phyloP scores from a whole-genome alignment of 2,888 invertebrate species.

The Dendrolimus houi region DNA sequence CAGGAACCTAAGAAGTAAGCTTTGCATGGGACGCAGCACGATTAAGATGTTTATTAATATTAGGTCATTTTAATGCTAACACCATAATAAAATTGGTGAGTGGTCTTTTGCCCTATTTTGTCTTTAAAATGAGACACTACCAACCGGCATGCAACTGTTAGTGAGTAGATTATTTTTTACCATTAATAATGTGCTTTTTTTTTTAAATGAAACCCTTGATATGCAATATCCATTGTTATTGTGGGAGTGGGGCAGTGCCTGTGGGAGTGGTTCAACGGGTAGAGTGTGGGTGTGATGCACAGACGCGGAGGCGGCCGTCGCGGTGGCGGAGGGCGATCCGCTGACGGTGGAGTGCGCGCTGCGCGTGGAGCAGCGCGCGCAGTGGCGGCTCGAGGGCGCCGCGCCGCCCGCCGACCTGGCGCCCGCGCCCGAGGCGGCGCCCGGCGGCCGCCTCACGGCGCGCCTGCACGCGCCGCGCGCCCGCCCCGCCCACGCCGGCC shows the following conservation, averaged over 20 bases:
- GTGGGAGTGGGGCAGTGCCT: background rate
- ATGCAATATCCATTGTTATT: background rate
- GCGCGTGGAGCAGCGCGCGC: conserved; percentile 42
- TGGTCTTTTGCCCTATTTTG: too few species aligned
- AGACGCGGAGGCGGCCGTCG: conserved; percentile 27
- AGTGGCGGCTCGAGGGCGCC: conserved; percentile 40
- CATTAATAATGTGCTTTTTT: too few species aligned
- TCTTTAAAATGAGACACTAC: too few species aligned
- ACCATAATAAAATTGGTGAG: too few species aligned
- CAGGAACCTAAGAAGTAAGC: too few species aligned
- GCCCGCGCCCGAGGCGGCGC: conserved; percentile 30
- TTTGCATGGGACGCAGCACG: too few species aligned
- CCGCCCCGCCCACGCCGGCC: conserved; percentile 39
- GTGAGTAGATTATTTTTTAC: too few species aligned
- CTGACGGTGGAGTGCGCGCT: conserved; percentile 53
- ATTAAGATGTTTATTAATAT: too few species aligned
- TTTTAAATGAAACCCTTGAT: too few species aligned
- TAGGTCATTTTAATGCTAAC: too few species aligned
- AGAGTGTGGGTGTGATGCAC: conserved; percentile 20
- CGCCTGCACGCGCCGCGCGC: conserved; percentile 36
- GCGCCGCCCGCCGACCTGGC: conserved; percentile 39
- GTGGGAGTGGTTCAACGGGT: background rate
- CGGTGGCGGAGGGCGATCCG: conserved; percentile 48
- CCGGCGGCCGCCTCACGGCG: conserved; percentile 31
- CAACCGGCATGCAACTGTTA: too few species aligned